Evolutionary conservation across 2,888 invertebrate genomes (phyloP).

Genomic region (Phasia obesa): DNA sequence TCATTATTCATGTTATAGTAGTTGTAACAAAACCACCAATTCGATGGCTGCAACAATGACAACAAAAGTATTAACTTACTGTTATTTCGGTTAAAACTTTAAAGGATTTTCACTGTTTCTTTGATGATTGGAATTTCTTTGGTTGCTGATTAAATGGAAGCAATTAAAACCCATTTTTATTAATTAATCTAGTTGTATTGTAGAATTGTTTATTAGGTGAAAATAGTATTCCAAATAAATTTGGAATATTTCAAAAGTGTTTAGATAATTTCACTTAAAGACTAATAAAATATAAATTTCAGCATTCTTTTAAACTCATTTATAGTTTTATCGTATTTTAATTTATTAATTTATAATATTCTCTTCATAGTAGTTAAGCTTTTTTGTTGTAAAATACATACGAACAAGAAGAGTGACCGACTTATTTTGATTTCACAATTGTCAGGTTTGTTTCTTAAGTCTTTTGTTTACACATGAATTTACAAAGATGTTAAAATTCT

Average conservation of each 20-base stretch:
- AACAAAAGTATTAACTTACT: slow-evolving; percentile 17
- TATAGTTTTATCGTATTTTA: slow-evolving; percentile 2
- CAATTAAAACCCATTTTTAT: no score
- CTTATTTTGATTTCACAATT: background rate
- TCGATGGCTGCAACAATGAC: slow-evolving; percentile 39
- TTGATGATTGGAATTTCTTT: no score
- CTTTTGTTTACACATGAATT: slow-evolving; percentile 38
- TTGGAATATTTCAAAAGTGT: slow-evolving; percentile 5
- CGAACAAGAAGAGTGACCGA: background rate
- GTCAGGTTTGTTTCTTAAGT: slow-evolving; percentile 45
- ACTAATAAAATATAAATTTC: slow-evolving; percentile 9
- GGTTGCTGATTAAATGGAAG: no score
- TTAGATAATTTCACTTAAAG: slow-evolving; percentile 6
- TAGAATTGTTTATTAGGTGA: slow-evolving; percentile 9
- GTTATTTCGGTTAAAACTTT: no score
- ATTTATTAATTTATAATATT: no score
- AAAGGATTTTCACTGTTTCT: slow-evolving; percentile 38
- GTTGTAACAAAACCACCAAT: slow-evolving; percentile 21
- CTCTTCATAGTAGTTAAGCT: no score
- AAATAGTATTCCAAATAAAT: slow-evolving; percentile 9
- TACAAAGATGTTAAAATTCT: slow-evolving; percentile 7
- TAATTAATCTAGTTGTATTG: background rate
- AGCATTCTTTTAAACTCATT: background rate
- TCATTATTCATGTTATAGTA: slow-evolving; percentile 64
- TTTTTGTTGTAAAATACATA: slow-evolving; percentile 4